These are phyloP conservation scores for Ecliptopera silaceata DNA, from an alignment of 2,888 invertebrate species.

Conservation along the genomic window DNA sequence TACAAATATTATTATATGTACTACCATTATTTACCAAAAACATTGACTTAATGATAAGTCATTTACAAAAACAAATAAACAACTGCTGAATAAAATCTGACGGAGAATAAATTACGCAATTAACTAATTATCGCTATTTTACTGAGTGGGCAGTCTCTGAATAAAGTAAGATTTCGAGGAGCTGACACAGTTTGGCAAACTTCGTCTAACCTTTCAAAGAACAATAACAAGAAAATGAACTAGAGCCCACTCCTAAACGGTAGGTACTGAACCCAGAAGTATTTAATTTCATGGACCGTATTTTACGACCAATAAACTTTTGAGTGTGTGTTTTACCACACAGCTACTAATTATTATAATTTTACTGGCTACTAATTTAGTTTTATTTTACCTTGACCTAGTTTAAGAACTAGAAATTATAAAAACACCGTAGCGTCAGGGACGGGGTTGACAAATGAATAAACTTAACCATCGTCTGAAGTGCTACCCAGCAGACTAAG, in stretches of 20 bases:
- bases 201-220: constrained; percentile 21
- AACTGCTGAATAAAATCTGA: background rate
- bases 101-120: background rate
- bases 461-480: background rate
- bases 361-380: constrained; percentile 32
- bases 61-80: background rate
- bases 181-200: constrained; percentile 14
- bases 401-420: constrained; percentile 11
- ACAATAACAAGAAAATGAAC: constrained; percentile 16
- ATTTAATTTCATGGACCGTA: constrained; percentile 18
- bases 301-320: constrained; percentile 22
- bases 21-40: no score
- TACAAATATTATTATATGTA: no score
- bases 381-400: constrained; percentile 40
- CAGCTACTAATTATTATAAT: constrained; percentile 14
- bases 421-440: background rate
- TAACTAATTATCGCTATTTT: background rate
- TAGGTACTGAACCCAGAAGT: background rate
- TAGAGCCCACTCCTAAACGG: constrained; percentile 15
- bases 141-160: constrained; percentile 8
- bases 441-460: no score
- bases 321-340: constrained; percentile 17
- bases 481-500: background rate
- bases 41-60: no score
- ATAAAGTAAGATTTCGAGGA: constrained; percentile 3